Evolutionary conservation across 2,888 invertebrate species (phyloP).

Genomic region (Epistrophella euchroma): DNA sequence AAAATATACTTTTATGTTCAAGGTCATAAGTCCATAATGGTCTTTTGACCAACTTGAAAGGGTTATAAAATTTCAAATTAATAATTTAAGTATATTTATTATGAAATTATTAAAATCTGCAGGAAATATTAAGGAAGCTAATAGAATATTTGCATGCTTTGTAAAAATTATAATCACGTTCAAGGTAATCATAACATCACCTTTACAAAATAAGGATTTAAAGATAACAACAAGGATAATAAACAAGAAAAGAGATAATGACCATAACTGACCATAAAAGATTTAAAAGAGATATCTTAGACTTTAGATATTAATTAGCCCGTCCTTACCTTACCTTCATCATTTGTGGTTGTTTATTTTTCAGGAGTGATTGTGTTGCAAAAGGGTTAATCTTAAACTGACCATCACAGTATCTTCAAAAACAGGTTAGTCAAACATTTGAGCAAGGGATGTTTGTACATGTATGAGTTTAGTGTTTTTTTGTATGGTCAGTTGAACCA

Average conservation of each 20-base stretch:
- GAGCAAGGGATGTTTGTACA: neutral
- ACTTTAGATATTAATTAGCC: conserved; percentile 49
- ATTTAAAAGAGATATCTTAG: conserved; percentile 40
- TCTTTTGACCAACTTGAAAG: too few relatives aligned
- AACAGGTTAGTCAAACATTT: conserved; percentile 12
- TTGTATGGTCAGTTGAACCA: neutral
- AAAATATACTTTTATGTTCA: too few relatives aligned
- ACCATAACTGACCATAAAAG: conserved; percentile 55
- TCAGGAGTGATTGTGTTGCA: neutral
- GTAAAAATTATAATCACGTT: neutral
- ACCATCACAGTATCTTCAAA: neutral
- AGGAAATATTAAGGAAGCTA: too few relatives aligned
- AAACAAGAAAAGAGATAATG: conserved; percentile 41
- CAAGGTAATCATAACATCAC: conserved; percentile 22
- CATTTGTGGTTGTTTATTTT: neutral
- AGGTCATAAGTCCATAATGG: too few relatives aligned
- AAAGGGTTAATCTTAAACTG: conserved; percentile 2
- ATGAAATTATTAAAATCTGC: too few relatives aligned
- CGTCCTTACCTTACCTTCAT: conserved; percentile 40
- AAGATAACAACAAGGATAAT: conserved; percentile 22
- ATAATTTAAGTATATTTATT: too few relatives aligned
- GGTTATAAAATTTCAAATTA: too few relatives aligned
- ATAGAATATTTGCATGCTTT: too few relatives aligned
- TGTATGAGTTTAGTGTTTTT: neutral
- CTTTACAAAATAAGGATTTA: neutral